Base-by-base conservation (phyloP, 2,113 vertebrate genomes). In the Siphamia tubifer region DNA sequence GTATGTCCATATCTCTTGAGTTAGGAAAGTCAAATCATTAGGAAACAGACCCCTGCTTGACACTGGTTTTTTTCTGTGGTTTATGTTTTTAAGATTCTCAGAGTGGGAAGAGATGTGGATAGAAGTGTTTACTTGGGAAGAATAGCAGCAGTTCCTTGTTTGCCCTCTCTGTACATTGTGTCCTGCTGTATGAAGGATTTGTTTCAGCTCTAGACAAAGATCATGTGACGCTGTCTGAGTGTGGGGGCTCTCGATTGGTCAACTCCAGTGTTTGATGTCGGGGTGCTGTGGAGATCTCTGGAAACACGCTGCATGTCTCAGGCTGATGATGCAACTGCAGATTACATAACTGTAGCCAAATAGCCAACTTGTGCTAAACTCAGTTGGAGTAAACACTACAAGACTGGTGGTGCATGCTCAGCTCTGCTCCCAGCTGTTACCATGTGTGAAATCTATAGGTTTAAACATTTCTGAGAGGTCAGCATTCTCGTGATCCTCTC, bases 251-350 rank as follows among this genome's bases (percentile, higher is more conserved):
- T 9, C 6, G 15, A 79, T 74, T 81, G 72, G 78, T 68, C 71
- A 10, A 48, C n/a, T 25, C 17, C 38, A 12, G 25, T 19, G 3
- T 31, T 21, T 64, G 51, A 31, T 78, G 62, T 53, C 11, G 52
- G 30, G 57, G 28, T 25, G 38, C 24, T 10, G 38, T 19, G 39
- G 32, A 42, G 48, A 9, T 10, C 52, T 63, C 64, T 56, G 20
- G 48, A 65, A 60, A 55, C 76, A 58, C 61, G 44, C n/a, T 40
- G 54, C 8, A 25, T 1, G 60, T 69, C 68, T 65, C 71, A 79
- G 36, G 35, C 4, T 55, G 65, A 70, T 86, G 78, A 84, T 80
- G 88, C 76, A 88, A 82, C 65, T 55, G 51, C n/a, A 10, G 45
- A 36, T 89, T 91, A 25, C 72, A 35, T 77, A 73, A 90, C 28